These are phyloP conservation scores for Ardeotis arabs DNA, from an alignment of 2,113 vertebrate genomes.

Conservation along the genomic window DNA sequence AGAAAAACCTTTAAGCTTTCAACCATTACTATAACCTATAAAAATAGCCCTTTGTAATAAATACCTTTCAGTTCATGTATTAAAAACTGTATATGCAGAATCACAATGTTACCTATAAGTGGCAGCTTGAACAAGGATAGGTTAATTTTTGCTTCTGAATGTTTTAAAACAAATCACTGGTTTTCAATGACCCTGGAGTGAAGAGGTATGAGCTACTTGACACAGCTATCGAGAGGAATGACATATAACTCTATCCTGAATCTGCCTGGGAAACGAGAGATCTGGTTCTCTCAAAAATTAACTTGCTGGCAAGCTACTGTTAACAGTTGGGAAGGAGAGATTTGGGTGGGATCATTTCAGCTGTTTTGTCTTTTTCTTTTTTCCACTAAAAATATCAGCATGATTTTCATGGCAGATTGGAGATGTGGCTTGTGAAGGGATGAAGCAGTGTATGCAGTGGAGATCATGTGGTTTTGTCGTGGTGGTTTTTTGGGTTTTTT, in stretches of 20 bases:
- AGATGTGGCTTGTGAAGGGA: not conserved
- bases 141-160: conserved; percentile 1
- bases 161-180: not conserved
- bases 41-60: conserved; percentile 46
- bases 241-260: not conserved
- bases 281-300: not conserved
- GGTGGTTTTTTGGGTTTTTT: not conserved
- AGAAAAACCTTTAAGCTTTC: conserved; percentile 17
- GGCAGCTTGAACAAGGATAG: not conserved
- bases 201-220: not conserved
- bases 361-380: not conserved
- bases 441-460: not conserved
- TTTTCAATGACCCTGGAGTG: not conserved
- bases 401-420: not conserved
- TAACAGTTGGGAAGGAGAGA: not conserved
- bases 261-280: not conserved
- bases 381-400: not conserved
- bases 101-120: not conserved
- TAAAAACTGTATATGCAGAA: not conserved
- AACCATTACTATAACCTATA: not conserved
- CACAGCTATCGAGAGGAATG: not conserved
- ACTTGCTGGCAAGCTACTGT: not conserved
- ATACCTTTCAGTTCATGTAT: not conserved
- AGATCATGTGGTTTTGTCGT: not conserved
- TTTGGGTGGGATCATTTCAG: not conserved